These are phyloP conservation scores for Drosophila lacertosa DNA, from an alignment of 1,140 invertebrate species.

Conservation along the genomic window DNA sequence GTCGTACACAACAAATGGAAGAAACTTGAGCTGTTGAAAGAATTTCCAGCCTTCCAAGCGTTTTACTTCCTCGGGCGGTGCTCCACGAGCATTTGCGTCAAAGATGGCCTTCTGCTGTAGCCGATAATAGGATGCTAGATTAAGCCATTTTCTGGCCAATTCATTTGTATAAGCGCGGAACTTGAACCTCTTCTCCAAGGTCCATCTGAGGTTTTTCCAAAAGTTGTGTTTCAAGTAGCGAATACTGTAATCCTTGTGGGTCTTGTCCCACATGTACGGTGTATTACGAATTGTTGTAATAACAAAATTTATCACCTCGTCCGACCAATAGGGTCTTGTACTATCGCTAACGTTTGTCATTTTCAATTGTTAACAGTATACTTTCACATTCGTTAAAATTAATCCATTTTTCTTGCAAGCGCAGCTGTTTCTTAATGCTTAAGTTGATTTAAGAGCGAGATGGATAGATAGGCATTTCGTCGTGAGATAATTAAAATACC, in stretches of 20 bases:
- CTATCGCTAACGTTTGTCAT: slow-evolving; percentile 25
- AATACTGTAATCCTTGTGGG: slow-evolving; percentile 39
- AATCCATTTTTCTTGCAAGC: slow-evolving; percentile 35
- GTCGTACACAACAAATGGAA: slow-evolving; percentile 12
- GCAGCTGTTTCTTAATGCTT: slow-evolving; percentile 24
- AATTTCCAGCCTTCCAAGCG: slow-evolving; percentile 43
- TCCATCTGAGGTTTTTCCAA: slow-evolving; percentile 45
- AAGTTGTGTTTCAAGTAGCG: slow-evolving; percentile 41
- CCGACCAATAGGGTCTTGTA: slow-evolving; percentile 37
- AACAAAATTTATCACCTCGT: slow-evolving; percentile 35
- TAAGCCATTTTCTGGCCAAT: slow-evolving; percentile 35
- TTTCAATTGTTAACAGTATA: slow-evolving; percentile 1
- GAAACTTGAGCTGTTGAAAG: slow-evolving; percentile 32
- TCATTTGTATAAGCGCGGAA: slow-evolving; percentile 43
- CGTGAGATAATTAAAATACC: slow-evolving; percentile 35
- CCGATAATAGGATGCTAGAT: slow-evolving; percentile 36
- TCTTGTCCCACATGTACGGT: slow-evolving; percentile 46
- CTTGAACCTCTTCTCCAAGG: slow-evolving; percentile 34
- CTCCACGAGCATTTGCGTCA: slow-evolving; percentile 37
- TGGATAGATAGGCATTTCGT: slow-evolving; percentile 15
- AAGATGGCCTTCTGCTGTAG: slow-evolving; percentile 38
- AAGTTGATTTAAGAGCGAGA: slow-evolving; percentile 24
- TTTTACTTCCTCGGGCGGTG: slow-evolving; percentile 35
- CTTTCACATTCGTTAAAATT: slow-evolving; percentile 9
- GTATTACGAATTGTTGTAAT: slow-evolving; percentile 41